Conservation (phyloP, 2,113 vertebrate species). For the Sapayoa aenigma region DNA sequence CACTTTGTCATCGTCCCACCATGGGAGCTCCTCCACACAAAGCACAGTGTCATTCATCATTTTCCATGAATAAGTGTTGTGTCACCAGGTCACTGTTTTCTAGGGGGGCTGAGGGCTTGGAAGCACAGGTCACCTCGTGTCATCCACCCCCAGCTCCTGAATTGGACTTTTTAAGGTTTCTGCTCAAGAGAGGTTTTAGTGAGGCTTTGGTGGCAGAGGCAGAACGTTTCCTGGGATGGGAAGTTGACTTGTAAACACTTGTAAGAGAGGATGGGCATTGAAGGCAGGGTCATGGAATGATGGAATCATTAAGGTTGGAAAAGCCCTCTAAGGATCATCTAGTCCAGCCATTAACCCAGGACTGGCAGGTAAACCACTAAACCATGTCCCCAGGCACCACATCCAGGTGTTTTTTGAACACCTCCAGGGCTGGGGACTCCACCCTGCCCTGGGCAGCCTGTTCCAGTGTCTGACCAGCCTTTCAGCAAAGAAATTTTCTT, state of each 20-base stretch:
- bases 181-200: not conserved
- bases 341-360: not conserved
- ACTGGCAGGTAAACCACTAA: not conserved
- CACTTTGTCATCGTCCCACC: not conserved
- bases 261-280: not conserved
- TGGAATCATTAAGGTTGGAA: not conserved
- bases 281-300: not conserved
- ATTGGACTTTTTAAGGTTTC: not conserved
- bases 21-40: fast-evolving
- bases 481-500: not conserved
- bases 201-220: not conserved
- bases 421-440: not conserved
- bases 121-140: not conserved
- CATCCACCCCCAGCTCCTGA: not conserved
- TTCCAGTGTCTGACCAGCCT: not conserved
- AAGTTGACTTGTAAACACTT: not conserved
- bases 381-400: not conserved
- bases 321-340: fast-evolving
- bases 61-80: not conserved
- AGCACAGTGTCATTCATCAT: not conserved
- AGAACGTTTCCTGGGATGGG: fast-evolving
- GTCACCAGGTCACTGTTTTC: not conserved
- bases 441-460: not conserved
- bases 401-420: fast-evolving
- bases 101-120: not conserved